phyloP scores from a whole-genome alignment of 2,797 vertebrate genomes.

The Falco peregrinus region DNA sequence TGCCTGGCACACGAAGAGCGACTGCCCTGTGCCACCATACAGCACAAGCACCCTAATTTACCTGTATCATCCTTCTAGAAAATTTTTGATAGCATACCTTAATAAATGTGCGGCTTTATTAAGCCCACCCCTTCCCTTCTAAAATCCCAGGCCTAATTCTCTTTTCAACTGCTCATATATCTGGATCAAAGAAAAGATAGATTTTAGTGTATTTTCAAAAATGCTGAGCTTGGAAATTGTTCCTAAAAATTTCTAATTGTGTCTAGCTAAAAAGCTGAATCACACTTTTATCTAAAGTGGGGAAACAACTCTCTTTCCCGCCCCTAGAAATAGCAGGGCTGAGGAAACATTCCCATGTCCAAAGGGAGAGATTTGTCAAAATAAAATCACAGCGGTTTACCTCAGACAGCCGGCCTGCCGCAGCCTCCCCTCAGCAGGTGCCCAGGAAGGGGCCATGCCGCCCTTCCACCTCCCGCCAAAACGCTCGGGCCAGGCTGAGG shows the following conservation, averaged over 20 bases:
- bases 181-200: constrained; percentile 48
- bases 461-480: background rate
- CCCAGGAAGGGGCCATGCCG: background rate
- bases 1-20: background rate
- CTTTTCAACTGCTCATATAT: background rate
- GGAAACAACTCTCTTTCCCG: background rate
- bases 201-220: constrained; percentile 24
- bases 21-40: fast-evolving
- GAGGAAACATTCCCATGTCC: background rate
- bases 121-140: background rate
- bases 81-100: background rate
- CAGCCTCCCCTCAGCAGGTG: background rate
- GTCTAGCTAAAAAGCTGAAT: background rate
- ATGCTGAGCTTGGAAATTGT: constrained; percentile 11
- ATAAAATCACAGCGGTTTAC: background rate
- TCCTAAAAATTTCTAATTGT: constrained; percentile 29
- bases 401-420: background rate
- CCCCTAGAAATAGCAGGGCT: background rate
- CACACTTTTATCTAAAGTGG: background rate
- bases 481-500: background rate
- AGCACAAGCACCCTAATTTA: background rate
- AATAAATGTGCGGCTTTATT: background rate
- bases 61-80: background rate
- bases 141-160: constrained; percentile 4
- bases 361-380: background rate